Base-by-base conservation (phyloP, 2,113 vertebrate genomes). In the Sisor rabdophorus region DNA sequence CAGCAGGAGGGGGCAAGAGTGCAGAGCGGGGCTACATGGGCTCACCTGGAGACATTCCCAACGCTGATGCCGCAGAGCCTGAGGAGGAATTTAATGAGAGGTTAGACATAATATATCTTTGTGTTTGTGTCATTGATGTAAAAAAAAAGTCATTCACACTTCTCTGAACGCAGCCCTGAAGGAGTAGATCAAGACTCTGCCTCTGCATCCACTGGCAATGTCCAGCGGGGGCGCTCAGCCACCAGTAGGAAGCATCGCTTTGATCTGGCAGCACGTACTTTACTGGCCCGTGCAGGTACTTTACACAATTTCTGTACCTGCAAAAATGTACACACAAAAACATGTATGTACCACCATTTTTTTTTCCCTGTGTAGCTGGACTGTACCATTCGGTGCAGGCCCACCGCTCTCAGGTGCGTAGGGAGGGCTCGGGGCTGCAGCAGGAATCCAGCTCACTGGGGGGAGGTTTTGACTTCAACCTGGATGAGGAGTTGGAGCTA, bases 351-450 rank as follows among this genome's bases (percentile, higher is more conserved):
- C 22, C 11, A 47, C 4, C 2, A 2, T 48, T 0, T 12, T 69
- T 15, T 32, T 47, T 28, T 72, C 11, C 15, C 11, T 59, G 53
- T 61, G 26, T 59, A 97, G 97, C 96, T 78, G 96, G 96, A 53
- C 82, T 99, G 85, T 98, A 97, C 90, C 96, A 96, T 86, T 96
- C 96, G 1, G 96, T 98, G 63, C 96, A 98, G 91, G 96, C 97
- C 15, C 96, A 98, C 87, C 93, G 96, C 84, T 95, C 93, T 83
- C 97, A 98, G 89, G 93, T 93, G 1, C 93, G 95, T 4, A 90
- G 96, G 75, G 97, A 98, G 80, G 94, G 93, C 0, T 89, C 94
- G 5, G 91, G 93, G 52, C 85, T 95, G 73, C 95, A 95, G 75
- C 96, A 97, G 82, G 89, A 90, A 11, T n/a, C 90, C 85, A 32